Conservation (phyloP, 2,113 vertebrate genomes). For the Noturus placidus region DNA sequence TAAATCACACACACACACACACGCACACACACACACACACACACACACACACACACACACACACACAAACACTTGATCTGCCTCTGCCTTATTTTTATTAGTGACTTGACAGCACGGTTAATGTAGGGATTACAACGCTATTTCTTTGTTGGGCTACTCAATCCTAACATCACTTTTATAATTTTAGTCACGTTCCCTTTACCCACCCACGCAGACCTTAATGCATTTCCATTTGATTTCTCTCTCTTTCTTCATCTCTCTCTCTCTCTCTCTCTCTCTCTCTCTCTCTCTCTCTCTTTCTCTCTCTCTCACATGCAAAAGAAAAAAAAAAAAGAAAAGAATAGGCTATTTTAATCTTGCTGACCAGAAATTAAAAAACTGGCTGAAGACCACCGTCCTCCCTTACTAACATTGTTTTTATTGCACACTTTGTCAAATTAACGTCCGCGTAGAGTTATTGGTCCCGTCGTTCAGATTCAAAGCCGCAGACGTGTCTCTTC, state of each 20-base stretch:
- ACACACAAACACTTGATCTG: constrained; percentile 46
- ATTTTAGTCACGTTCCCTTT: constrained; percentile 38
- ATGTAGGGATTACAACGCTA: constrained; percentile 48
- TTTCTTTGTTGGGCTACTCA: constrained; percentile 39
- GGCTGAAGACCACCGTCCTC: constrained; percentile 28
- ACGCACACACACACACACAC: not conserved
- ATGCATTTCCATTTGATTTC: constrained; percentile 38
- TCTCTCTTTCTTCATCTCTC: not conserved
- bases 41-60: not conserved
- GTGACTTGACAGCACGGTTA: constrained; percentile 41
- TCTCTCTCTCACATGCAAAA: constrained; percentile 26
- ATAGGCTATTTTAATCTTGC: constrained; percentile 38
- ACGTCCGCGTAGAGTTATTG: constrained; percentile 19
- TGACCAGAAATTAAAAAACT: constrained; percentile 45
- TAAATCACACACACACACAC: constrained; percentile 59
- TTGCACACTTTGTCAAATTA: constrained; percentile 41
- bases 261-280: not conserved
- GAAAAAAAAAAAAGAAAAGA: not conserved
- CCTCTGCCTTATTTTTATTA: constrained; percentile 57
- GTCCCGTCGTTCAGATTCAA: constrained; percentile 38
- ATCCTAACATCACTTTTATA: constrained; percentile 25
- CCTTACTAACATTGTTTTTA: constrained; percentile 28
- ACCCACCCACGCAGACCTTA: constrained; percentile 42
- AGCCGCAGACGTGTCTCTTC: not conserved
- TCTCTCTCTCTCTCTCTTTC: constrained; percentile 12